Evolutionary conservation across 2,113 vertebrate genomes (phyloP).

Genomic region (Campylomormyrus numenius): DNA sequence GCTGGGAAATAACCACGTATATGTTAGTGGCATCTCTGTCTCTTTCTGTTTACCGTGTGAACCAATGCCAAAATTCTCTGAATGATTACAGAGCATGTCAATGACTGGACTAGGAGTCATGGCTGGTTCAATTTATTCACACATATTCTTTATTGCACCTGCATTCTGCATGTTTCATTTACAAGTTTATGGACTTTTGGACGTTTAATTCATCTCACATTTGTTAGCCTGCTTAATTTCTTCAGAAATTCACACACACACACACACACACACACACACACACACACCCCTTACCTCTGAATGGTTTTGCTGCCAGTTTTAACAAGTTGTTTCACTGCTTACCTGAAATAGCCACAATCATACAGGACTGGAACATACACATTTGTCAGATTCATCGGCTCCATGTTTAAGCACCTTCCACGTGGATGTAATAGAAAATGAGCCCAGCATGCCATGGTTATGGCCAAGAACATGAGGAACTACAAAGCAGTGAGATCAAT

Average conservation of each 20-base stretch:
- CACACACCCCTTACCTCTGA: background rate
- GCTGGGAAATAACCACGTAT: background rate
- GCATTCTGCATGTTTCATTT: background rate
- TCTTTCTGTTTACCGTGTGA: background rate
- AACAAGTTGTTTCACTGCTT: background rate
- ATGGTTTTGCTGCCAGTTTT: background rate
- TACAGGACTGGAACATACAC: background rate
- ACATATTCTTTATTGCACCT: background rate
- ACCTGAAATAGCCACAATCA: background rate
- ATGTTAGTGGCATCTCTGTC: background rate
- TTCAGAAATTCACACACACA: background rate
- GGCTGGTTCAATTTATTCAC: background rate
- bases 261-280: background rate
- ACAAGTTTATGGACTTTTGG: background rate
- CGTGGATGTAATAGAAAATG: background rate
- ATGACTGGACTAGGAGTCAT: background rate
- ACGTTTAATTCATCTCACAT: background rate
- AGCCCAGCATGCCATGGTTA: background rate
- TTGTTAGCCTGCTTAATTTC: background rate
- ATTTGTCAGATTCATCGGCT: background rate
- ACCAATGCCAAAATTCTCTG: background rate
- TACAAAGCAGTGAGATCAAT: background rate
- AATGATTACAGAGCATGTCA: background rate
- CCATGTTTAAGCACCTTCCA: background rate
- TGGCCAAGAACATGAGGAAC: background rate